Percentiles rank a stretch among this genome's conserved stretches.
Conservation (phyloP, 92 coral and sea anemone species). For the Porites lobata region DNA sequence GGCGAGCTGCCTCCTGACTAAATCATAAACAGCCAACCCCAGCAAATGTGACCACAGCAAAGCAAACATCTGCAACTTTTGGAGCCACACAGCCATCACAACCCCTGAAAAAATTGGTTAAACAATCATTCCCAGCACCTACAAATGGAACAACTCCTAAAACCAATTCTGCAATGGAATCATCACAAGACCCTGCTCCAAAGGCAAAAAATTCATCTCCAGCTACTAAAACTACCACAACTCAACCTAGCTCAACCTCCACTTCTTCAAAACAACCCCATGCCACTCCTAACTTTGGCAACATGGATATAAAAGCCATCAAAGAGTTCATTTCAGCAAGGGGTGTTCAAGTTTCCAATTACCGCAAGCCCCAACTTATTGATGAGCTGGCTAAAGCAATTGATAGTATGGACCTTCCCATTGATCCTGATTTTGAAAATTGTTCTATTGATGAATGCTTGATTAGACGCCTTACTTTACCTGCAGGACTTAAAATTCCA, state of each 20-base stretch:
- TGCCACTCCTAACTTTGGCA: conserved; percentile 57
- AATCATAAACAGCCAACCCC: background rate
- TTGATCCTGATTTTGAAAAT: conserved; percentile 76
- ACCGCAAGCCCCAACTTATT: conserved; percentile 71
- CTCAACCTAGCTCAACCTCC: no score
- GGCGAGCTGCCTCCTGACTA: no score
- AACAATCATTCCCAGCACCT: background rate
- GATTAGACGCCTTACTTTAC: conserved; percentile 62
- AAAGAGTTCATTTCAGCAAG: conserved; percentile 63
- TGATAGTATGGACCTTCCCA: conserved; percentile 62
- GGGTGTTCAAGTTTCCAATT: conserved; percentile 71
- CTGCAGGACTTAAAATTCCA: conserved; percentile 65
- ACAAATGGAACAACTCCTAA: background rate
- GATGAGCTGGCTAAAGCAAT: conserved; percentile 67
- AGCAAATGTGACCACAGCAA: no score
- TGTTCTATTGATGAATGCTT: conserved; percentile 73
- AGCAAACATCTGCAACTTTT: no score
- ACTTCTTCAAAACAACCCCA: background rate
- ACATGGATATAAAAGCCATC: conserved; percentile 59
- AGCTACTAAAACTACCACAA: conserved; percentile 12
- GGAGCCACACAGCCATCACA: no score
- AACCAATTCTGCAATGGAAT: no score
- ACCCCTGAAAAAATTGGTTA: no score
- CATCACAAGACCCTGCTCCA: no score
- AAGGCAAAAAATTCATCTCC: no score